Conservation (phyloP, 2,113 vertebrate species). For the Hippocampus zosterae region DNA sequence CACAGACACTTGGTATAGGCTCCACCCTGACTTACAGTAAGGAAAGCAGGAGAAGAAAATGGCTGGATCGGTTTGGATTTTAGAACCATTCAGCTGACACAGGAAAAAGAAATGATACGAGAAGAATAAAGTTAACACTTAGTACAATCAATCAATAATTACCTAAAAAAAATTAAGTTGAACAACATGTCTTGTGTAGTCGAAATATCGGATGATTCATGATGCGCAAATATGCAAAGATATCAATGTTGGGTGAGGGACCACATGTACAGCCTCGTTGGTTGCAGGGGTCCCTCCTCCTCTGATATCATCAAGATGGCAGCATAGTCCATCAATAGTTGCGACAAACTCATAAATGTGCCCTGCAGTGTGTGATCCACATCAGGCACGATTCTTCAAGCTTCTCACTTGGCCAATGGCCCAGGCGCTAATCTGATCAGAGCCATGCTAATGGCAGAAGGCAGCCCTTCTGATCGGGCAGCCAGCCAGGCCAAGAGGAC, state of each 20-base stretch:
- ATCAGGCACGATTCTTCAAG: conserved; percentile 36
- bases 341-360: conserved; percentile 53
- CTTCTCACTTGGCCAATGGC: conserved; percentile 36
- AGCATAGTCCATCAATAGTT: conserved; percentile 44
- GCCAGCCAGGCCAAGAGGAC: conserved; percentile 37
- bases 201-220: neutral
- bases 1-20: neutral
- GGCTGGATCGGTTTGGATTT: neutral
- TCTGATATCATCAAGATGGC: conserved; percentile 35
- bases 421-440: conserved; percentile 52
- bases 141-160: too few relatives aligned
- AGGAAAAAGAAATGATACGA: too few relatives aligned
- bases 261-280: conserved; percentile 13
- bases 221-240: neutral
- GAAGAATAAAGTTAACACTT: too few relatives aligned
- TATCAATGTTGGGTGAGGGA: neutral
- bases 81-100: too few relatives aligned
- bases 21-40: neutral
- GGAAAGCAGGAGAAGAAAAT: neutral
- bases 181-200: too few relatives aligned
- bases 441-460: conserved; percentile 50
- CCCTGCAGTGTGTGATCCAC: conserved; percentile 32
- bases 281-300: conserved; percentile 16
- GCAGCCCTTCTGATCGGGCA: conserved; percentile 51
- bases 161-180: too few relatives aligned